A percentile compares a stretch with the other conserved stretches of the same genome.
These are phyloP conservation scores for Leptinotarsa defecta DNA, from an alignment of 1,140 invertebrate genomes.

Conservation along the genomic window DNA sequence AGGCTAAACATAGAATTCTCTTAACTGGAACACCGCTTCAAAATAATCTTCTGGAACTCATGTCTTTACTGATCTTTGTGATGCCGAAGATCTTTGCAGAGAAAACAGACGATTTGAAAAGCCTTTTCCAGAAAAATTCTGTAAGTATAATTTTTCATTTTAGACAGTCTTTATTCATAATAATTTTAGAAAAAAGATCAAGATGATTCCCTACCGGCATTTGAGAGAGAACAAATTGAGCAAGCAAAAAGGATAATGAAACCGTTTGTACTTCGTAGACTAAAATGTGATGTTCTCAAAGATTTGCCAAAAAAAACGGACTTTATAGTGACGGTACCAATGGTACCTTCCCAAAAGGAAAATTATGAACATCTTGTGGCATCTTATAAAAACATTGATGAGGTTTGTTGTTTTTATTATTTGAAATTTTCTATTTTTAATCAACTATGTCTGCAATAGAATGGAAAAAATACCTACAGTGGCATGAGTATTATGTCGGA, in stretches of 20 bases:
- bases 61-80: constrained; percentile 93
- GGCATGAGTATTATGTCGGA: constrained; percentile 86
- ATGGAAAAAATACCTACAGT: constrained; percentile 52
- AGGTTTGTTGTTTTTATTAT: constrained; percentile 50
- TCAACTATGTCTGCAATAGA: constrained; percentile 19
- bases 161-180: background rate
- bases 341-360: constrained; percentile 73
- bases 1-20: constrained; percentile 81
- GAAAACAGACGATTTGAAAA: constrained; percentile 86
- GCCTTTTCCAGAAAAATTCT: constrained; percentile 77
- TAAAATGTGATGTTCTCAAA: constrained; percentile 85
- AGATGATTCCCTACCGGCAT: constrained; percentile 68
- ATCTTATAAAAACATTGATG: constrained; percentile 69
- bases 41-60: constrained; percentile 94
- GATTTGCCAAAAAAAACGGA: constrained; percentile 82
- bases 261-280: constrained; percentile 89
- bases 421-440: background rate
- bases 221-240: constrained; percentile 85
- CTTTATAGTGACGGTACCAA: constrained; percentile 64
- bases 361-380: constrained; percentile 78
- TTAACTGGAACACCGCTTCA: constrained; percentile 93
- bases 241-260: constrained; percentile 96
- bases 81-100: constrained; percentile 93
- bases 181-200: constrained; percentile 42
- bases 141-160: constrained; percentile 56